Evolutionary conservation across 2,888 invertebrate species (phyloP).

Genomic region (Lysandra coridon): DNA sequence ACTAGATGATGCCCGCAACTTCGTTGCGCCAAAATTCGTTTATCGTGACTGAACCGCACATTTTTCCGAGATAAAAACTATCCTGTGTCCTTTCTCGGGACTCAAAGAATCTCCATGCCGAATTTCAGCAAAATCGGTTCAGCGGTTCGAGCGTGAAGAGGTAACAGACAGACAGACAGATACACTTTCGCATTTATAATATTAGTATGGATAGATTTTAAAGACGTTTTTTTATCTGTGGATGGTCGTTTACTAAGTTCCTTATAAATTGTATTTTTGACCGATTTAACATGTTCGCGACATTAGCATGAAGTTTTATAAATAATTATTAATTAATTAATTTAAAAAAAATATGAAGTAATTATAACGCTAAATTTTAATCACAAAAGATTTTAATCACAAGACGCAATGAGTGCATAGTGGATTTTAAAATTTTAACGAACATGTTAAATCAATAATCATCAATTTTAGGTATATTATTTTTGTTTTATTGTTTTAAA

Average conservation of each 20-base stretch:
- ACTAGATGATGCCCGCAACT: too few relatives aligned
- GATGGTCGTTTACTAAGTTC: conserved; percentile 7
- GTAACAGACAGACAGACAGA: too few relatives aligned
- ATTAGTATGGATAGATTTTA: not conserved
- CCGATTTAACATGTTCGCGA: not conserved
- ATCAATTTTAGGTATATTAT: not conserved
- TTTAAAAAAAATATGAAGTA: not conserved
- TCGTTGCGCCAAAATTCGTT: too few relatives aligned
- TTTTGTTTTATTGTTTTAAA: not conserved
- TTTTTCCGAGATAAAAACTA: too few relatives aligned
- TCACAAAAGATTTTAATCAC: not conserved
- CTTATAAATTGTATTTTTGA: not conserved
- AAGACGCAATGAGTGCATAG: too few relatives aligned
- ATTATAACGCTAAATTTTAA: not conserved
- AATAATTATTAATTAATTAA: not conserved
- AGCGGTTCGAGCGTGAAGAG: too few relatives aligned
- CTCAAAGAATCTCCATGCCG: too few relatives aligned
- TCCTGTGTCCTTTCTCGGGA: too few relatives aligned
- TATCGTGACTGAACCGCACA: too few relatives aligned
- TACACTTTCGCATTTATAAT: too few relatives aligned
- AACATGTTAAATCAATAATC: not conserved
- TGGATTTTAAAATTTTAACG: not conserved
- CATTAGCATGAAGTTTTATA: not conserved
- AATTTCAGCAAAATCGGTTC: too few relatives aligned
- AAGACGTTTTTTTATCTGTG: not conserved